Evolutionary conservation across 37 sponge, comb jelly and placozoan genomes (phyloP).

Genomic region (Agelas oroides): DNA sequence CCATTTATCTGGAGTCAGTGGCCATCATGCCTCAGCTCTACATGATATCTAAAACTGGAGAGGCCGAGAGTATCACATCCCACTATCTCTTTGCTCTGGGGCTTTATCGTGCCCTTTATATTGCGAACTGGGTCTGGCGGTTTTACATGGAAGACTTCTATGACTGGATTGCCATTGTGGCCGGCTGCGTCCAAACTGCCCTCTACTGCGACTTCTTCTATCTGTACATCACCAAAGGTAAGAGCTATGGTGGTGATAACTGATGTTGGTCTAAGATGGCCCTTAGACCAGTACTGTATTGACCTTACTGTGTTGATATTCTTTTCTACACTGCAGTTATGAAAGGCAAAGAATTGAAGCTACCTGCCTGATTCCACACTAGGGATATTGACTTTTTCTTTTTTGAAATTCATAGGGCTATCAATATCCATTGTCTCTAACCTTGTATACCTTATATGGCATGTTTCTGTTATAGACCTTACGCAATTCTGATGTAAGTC

Average conservation of each 20-base stretch:
- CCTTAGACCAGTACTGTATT: not conserved
- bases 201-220: constrained; percentile 99
- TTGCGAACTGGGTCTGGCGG: constrained; percentile 96
- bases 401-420: too few relatives aligned
- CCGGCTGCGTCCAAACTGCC: constrained; percentile 97
- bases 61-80: constrained; percentile 98
- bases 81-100: constrained; percentile 99
- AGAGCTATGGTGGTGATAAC: too few relatives aligned
- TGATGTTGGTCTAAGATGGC: not conserved
- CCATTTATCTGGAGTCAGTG: constrained; percentile 97
- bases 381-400: too few relatives aligned
- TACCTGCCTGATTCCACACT: constrained; percentile 66
- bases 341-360: constrained; percentile 87
- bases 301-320: not conserved
- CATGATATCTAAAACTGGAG: constrained; percentile 99
- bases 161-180: constrained; percentile 95
- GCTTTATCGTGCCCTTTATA: constrained; percentile 92
- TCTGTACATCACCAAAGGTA: constrained; percentile 99
- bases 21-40: constrained; percentile 99
- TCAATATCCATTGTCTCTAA: too few relatives aligned
- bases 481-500: too few relatives aligned
- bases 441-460: too few relatives aligned
- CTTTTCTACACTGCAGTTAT: constrained; percentile 62
- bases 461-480: too few relatives aligned
- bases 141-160: constrained; percentile 95